A percentile compares a stretch with the other conserved stretches of the same genome.
These are phyloP conservation scores for Bos taurus DNA, from an alignment of 2,113 vertebrate species.

Conservation along the genomic window ARS-UCD2.0 NC_037334.1:58798001-58798500, in stretches of 20 bases:
- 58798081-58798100: background rate
- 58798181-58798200: background rate
- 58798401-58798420: background rate
- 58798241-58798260: background rate
- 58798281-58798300: background rate
- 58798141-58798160: background rate
- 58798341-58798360: background rate
- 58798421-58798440: background rate
- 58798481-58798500: background rate
- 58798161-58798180: background rate
- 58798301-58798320: background rate
- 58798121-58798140: background rate
- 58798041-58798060: background rate
- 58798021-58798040: background rate
- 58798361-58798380: background rate
- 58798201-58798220: background rate
- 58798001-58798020: background rate
- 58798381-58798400: background rate
- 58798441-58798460: constrained; percentile 20
- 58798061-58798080: background rate
- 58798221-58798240: background rate
- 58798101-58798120: background rate
- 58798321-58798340: background rate
- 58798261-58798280: background rate
- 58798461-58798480: background rate